Evolutionary conservation across 64 coral and sea anemone species (phyloP), one percentile per base, ranked within the genome.

Genomic region (Acropora yongei): DNA sequence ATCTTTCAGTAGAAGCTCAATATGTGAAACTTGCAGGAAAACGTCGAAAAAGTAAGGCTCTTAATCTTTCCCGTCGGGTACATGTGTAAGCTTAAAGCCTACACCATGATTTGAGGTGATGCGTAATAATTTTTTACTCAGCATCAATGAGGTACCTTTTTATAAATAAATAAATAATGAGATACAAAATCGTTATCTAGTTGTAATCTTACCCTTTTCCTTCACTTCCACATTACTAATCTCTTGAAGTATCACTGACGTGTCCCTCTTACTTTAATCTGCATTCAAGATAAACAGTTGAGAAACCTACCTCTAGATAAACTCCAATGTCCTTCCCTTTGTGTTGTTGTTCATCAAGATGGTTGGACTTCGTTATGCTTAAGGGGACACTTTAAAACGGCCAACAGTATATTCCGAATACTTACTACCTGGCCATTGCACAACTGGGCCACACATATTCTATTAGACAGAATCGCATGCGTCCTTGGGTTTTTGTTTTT

Each of bases 301-400:
- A 19, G 71, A 73, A 73, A 73, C 71, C 71, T 73, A 14, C 4
- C 18, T 73, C 8, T 73, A 73, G 71, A 18, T 73, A 73, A 73
- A n/a, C 71, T 73, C 71, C 71, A 73, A 73, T 73, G 71, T 1
- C 71, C 8, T 73, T 73, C 71, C 17, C 10, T 13, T 73, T n/a
- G 71, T 73, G 71, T 73, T 73, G 71, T 73, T 73, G 71, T 73
- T 13, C 18, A 73, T 73, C 71, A n/a, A n/a, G 8, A 73, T 73
- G 17, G 71, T 73, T 73, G 71, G 0, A 73, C 71, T 73, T 73
- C 17, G 71, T 73, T 73, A 18, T 73, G 20, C 8, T 73, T 13
- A 73, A n/a, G 71, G 69, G 71, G 71, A 73, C 71, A 73, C 71
- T 73, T 73, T 73, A n/a, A 73, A 73, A n/a, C 71, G 71, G 40